Evolutionary conservation across 2,797 vertebrate genomes (phyloP), one percentile per base, ranked within the genome.

Genomic region (Pogonophryne albipinna): DNA sequence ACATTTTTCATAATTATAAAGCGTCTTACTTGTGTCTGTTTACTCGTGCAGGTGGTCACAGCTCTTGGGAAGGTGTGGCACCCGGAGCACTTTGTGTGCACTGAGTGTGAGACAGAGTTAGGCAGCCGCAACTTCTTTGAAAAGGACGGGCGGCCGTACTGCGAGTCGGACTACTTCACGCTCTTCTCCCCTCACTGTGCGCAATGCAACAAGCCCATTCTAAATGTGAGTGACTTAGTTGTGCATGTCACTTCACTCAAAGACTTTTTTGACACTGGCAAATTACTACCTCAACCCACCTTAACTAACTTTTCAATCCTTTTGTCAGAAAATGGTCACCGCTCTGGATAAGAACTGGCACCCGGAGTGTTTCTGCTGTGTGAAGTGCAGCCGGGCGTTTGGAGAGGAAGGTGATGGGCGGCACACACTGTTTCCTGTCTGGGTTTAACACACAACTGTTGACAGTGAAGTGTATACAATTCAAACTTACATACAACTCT

Each of bases 321-420:
- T 51, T 66, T 41, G 2, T 42, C 57, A 98, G 97, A 98, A 97
- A 95, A 97, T 98, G 97, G 97, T 98, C 62, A 98, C 97, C 0
- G 97, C 97, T 56, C 90, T 98, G 90, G 97, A 97, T 76, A 97
- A 96, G 84, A 98, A 96, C 86, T 98, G 97, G 97, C 97, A 98
- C 87, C 97, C 97, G 0, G 97, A 98, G 91, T 97, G 97, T 78
- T 98, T 98, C 90, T 97, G 96, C 91, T 98, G 97, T 38, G 95
- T 97, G 7, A 97, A 96, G 72, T 98, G 97, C 76, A 95, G 94
- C 81, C 94, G 94, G 19, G 91, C 95, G 7, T 97, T 98, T 41
- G 97, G 97, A 82, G 96, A 97, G 47, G 97, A 98, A 95, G 97
- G 97, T 97, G 92, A 95, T 83, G 70, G 74, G 79, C n/a, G 58